A percentile compares a stretch with the other conserved stretches of the same genome.
phyloP scores from a whole-genome alignment of 1,140 invertebrate species.

The Pinna nobilis region DNA sequence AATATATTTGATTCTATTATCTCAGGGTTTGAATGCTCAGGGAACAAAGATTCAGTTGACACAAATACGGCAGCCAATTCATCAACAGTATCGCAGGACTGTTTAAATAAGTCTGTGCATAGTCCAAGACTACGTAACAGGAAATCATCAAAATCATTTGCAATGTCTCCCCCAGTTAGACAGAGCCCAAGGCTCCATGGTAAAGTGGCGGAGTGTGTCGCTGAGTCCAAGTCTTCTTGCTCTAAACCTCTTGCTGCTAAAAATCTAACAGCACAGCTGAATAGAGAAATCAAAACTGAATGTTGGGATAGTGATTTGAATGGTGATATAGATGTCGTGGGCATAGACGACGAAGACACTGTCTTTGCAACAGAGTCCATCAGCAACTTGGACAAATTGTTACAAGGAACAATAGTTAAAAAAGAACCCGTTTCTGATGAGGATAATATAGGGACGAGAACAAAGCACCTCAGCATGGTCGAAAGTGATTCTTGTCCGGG shows the following conservation, averaged over 20 bases:
- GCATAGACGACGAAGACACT: not conserved
- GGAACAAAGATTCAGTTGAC: constrained; percentile 1
- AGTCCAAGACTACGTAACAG: constrained; percentile 18
- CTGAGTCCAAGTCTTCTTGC: not conserved
- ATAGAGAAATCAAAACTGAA: not conserved
- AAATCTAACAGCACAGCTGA: not conserved
- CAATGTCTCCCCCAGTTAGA: constrained; percentile 29
- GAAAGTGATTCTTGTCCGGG: constrained; percentile 2
- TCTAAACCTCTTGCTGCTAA: constrained; percentile 3
- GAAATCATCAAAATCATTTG: not conserved
- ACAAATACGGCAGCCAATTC: not conserved
- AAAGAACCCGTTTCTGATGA: not conserved
- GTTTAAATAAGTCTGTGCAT: not conserved
- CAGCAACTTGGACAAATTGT: constrained; percentile 1
- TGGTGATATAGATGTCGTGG: constrained; percentile 19
- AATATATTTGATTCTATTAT: constrained; percentile 13
- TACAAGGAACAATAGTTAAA: constrained; percentile 8
- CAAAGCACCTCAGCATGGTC: too few relatives aligned
- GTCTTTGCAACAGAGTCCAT: not conserved
- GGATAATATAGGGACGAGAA: not conserved
- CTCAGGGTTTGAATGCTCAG: constrained; percentile 6
- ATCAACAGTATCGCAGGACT: not conserved
- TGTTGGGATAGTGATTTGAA: not conserved
- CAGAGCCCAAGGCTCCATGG: constrained; percentile 39
- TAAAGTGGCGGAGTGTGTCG: not conserved